Evolutionary conservation across 2,113 vertebrate genomes (phyloP).

Genomic region (Parus major): DNA sequence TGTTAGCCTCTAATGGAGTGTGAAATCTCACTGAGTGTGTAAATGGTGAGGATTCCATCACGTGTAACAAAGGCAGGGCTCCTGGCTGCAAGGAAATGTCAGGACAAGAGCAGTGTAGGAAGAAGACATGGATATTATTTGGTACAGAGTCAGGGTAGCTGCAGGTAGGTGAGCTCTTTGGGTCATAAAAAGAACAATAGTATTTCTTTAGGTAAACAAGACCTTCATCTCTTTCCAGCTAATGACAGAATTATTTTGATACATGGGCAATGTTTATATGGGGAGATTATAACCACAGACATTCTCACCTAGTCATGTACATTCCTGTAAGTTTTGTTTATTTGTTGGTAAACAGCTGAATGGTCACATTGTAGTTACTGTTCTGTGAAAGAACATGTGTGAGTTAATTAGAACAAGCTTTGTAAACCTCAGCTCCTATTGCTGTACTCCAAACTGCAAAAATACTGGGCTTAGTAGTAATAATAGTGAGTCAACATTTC

Average conservation of each 20-base stretch:
- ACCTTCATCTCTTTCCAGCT: neutral
- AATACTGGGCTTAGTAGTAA: neutral
- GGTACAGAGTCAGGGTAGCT: neutral
- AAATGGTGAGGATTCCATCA: neutral
- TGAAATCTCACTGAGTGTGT: neutral
- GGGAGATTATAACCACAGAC: neutral
- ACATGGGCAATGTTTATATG: neutral
- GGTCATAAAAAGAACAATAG: neutral
- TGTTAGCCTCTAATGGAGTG: neutral
- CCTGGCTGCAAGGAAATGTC: neutral
- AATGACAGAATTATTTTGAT: neutral
- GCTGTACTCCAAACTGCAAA: neutral
- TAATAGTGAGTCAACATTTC: neutral
- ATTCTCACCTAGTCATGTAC: neutral
- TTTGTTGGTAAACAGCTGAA: neutral
- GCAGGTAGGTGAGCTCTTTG: neutral
- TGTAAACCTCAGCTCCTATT: neutral
- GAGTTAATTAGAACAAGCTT: constrained; percentile 9
- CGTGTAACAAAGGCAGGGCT: neutral
- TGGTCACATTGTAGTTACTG: neutral
- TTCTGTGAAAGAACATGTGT: neutral
- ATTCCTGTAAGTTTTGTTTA: neutral
- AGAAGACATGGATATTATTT: neutral
- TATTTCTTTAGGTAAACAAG: neutral
- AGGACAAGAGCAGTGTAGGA: neutral